Evolutionary conservation across 2,797 vertebrate species (phyloP), one percentile per base, ranked within the genome.

Genomic region (Prunella strophiata): DNA sequence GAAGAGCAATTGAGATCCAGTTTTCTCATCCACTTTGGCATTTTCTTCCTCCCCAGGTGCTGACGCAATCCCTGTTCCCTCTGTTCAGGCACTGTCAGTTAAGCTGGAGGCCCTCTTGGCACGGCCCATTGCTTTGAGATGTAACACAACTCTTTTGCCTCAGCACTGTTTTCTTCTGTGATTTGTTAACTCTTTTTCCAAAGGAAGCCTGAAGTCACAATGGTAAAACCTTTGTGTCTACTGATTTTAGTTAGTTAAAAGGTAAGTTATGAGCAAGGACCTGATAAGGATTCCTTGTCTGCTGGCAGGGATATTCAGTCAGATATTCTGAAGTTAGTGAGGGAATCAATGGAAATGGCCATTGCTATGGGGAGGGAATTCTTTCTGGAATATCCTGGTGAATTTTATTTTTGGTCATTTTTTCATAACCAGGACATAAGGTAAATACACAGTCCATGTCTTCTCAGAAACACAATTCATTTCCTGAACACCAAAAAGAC

Each of bases 41-140:
- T 89, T 95, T 95, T 89, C 48, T 85, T 30, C 71, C 36, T 94
- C 55, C n/a, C 3, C 3, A 89, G 43, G 54, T 85, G 27, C 30
- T 62, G 74, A 66, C 0, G 19, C 62, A 62, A 74, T 54, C 26
- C 48, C 30, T 10, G 15, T 55, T 89, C n/a, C 34, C 40, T 66
- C 7, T 50, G 63, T 58, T 79, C 71, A 84, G 59, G 27, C 50
- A 62, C 7, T 91, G 48, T 20, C 62, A 65, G 67, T 52, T 78
- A 18, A 81, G 50, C 30, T 10, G 25, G 22, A 77, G 48, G 29
- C 36, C 40, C 5, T 70, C 52, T 67, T 71, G 65, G 61, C 55
- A 40, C 23, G n/a, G n/a, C 26, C 75, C 15, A 2, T 51, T 68
- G 34, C 73, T 91, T 47, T 77, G 59, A 80, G 45, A 59, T 36